phyloP scores from a whole-genome alignment of 2,888 invertebrate species.

The Fragum fragum region DNA sequence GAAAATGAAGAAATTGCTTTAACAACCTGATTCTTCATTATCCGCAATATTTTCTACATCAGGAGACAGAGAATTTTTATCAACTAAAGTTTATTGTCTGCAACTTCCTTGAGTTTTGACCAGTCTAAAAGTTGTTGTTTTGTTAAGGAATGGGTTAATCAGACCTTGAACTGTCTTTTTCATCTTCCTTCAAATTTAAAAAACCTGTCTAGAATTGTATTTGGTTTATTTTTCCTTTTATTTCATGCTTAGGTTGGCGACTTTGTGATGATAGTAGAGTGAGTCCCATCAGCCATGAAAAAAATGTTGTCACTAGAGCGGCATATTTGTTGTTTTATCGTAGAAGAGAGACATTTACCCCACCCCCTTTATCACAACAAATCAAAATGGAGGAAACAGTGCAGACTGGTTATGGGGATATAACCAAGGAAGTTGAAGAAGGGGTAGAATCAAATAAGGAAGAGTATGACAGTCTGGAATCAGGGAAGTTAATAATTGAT shows the following conservation, averaged over 20 bases:
- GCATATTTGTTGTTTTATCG: slow-evolving; percentile 88
- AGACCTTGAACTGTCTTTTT: background rate
- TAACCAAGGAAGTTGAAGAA: background rate
- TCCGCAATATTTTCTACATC: no score
- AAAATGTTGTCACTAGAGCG: slow-evolving; percentile 84
- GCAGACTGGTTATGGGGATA: slow-evolving; percentile 11
- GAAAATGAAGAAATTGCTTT: no score
- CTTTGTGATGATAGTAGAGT: slow-evolving; percentile 84
- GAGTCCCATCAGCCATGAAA: slow-evolving; percentile 74
- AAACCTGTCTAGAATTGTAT: background rate
- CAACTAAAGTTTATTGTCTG: no score
- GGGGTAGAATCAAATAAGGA: slow-evolving; percentile 44
- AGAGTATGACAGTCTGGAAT: slow-evolving; percentile 31
- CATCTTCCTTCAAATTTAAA: background rate
- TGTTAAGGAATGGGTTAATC: no score
- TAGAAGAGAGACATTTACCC: slow-evolving; percentile 71
- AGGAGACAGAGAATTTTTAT: no score
- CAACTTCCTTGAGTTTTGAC: no score
- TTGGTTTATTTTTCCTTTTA: background rate
- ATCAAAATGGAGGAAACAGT: slow-evolving; percentile 15
- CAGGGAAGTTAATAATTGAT: slow-evolving; percentile 53
- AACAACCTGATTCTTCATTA: no score
- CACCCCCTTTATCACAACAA: slow-evolving; percentile 37
- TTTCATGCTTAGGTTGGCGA: slow-evolving; percentile 75
- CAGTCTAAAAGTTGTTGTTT: no score